Evolutionary conservation across 2,888 invertebrate species (phyloP), one percentile per base, ranked within the genome.

Genomic region (Acronicta leporina): DNA sequence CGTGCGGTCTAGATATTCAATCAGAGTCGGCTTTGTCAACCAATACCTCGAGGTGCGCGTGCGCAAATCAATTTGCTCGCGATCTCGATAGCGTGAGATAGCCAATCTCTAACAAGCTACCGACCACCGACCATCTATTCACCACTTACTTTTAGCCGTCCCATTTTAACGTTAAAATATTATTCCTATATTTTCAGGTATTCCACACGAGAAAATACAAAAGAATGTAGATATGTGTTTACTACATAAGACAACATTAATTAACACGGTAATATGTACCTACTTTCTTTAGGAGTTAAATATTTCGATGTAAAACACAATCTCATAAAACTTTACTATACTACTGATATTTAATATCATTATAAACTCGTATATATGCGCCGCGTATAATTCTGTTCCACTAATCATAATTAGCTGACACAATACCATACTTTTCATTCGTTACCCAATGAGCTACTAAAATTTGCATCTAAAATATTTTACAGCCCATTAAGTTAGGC

Each of bases 11-110:
- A 73, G 75, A 69, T 74, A 84, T 82, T 86, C 84, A 83, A 87
- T 86, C 85, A 86, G 81, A 73, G 82, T 84, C 82, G 79, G 78
- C 80, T 83, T 84, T 86, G 87, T 88, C 85, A 87, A 83, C 81
- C 77, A 76, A 87, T 84, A 86, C 83, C 76, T 80, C 57, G 63
- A 79, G 81, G 75, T 86, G 87, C 87, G 89, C 87, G 87, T 87
- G 90, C 88, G 87, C 86, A 88, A 87, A 89, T 88, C 89, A 89
- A 90, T 90, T 90, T 89, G 86, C 83, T 87, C 80, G 77, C 83
- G 79, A 88, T 89, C 87, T 82, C 84, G 86, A 89, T 87, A 85
- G 78, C 84, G 81, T 80, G 83, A 82, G 87, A 88, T 88, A 88
- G 86, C 73, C 81, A 83, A 88, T 88, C 86, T 86, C 75, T 81